These are phyloP conservation scores for Sebastes melanostomus DNA, from an alignment of 2,797 vertebrate genomes.

Conservation along the genomic window DNA sequence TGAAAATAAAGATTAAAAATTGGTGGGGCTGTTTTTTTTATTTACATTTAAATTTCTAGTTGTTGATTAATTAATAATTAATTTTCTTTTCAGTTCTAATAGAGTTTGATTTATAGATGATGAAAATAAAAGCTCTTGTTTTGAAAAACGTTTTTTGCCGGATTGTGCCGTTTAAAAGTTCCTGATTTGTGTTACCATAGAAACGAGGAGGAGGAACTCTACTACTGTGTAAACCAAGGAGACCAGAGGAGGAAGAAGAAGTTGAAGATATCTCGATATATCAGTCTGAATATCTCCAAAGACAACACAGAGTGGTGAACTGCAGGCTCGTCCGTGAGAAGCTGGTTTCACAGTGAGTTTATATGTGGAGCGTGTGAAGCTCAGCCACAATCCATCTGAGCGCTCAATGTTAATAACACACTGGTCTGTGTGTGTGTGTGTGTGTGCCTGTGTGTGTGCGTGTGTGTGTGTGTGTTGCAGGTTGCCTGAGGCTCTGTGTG, in stretches of 20 bases:
- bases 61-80: not conserved
- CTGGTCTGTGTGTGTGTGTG: not conserved
- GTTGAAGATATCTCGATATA: not conserved
- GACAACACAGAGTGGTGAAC: not conserved
- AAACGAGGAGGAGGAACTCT: not conserved
- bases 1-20: no score
- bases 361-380: not conserved
- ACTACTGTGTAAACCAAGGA: not conserved
- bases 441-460: no score
- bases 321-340: conserved; percentile 38
- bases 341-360: conserved; percentile 75
- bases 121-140: not conserved
- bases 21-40: fast-evolving
- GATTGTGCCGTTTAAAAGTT: conserved; percentile 6
- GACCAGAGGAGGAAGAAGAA: not conserved
- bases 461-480: no score
- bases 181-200: conserved; percentile 20
- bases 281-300: not conserved
- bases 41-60: not conserved
- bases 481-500: no score
- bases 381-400: not conserved
- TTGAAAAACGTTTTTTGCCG: not conserved
- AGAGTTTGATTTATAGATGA: not conserved
- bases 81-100: not conserved
- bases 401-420: conserved; percentile 12